Evolutionary conservation across 2,888 invertebrate genomes (phyloP).

Genomic region (Cyclophora albipunctata): DNA sequence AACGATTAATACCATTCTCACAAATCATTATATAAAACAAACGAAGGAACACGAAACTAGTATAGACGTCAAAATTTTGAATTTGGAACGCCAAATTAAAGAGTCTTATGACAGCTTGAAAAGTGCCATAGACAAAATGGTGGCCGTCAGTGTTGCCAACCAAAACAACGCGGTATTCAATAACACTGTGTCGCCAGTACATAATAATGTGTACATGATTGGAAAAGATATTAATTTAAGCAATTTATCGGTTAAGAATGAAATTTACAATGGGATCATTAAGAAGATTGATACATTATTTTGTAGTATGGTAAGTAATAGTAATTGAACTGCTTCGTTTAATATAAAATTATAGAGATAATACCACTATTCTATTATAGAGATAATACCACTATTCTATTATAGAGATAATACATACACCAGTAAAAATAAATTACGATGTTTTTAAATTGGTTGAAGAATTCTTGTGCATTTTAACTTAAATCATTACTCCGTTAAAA

Average conservation of each 20-base stretch:
- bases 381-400: too few relatives aligned
- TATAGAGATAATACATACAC: too few relatives aligned
- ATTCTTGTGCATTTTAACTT: too few relatives aligned
- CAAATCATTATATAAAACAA: constrained; percentile 62
- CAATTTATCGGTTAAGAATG: constrained; percentile 47
- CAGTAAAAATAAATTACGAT: too few relatives aligned
- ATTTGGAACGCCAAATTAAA: constrained; percentile 50
- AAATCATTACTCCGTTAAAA: too few relatives aligned
- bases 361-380: too few relatives aligned
- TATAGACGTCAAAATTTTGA: constrained; percentile 51
- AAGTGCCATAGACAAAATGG: constrained; percentile 43
- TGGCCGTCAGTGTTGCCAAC: constrained; percentile 37
- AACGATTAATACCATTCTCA: constrained; percentile 64
- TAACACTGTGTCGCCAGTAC: constrained; percentile 40
- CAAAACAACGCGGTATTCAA: constrained; percentile 29
- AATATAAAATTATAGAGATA: too few relatives aligned
- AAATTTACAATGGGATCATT: constrained; percentile 62
- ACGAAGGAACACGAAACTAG: constrained; percentile 54
- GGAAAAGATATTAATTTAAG: constrained; percentile 52
- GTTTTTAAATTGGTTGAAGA: too few relatives aligned
- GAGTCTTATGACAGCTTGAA: constrained; percentile 54
- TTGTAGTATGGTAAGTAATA: constrained; percentile 60
- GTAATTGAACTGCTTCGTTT: neutral
- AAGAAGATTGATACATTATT: constrained; percentile 63
- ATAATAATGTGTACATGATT: constrained; percentile 53